Evolutionary conservation across 2,113 vertebrate genomes (phyloP), one percentile per base, ranked within the genome.

Genomic region (Oenanthe melanoleuca): DNA sequence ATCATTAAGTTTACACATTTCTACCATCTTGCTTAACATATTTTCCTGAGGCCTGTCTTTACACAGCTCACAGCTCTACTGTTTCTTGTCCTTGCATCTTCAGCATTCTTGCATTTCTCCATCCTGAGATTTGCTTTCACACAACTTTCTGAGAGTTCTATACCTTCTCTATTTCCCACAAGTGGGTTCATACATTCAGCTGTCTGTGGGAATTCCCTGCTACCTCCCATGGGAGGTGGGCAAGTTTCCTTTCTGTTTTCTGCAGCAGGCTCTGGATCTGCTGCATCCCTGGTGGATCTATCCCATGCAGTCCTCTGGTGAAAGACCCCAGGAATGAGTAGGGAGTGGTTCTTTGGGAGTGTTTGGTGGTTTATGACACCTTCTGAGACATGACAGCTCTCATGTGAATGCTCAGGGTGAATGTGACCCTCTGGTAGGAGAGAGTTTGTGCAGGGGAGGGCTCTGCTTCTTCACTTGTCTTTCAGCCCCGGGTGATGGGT

Each of bases 261-360:
- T 44, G 21, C 11, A 67, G 6, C 52, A 66, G 42, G 25, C 25
- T 66, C 52, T 42, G 37, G 16, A 50, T 44, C 11, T 66, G 29
- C 29, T 57, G 34, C 4, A 29, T 7, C 8, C 6, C 20, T 8
- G 34, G 25, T 19, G 18, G 33, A 19, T 52, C 37, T 18, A 23
- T 37, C 37, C 18, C 63, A 14, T 1, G 13, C 20, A 50, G 34
- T 59, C 44, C 16, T 44, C 21, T 26, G 44, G 31, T 26, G 17
- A 44, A 75, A 59, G 26, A 9, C 21, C 37, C 33, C 37, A 33
- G 37, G 33, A 45, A 52, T 23, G 55, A 12, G 45, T 5, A 23
- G 14, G 9, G 18, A 3, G 5, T 0, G 0, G 11, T 14, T 5
- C 21, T 77, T 37, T 31, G 37, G 12, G 37, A 14, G 7, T 0